Base-by-base conservation (phyloP, 2,113 vertebrate species). In the Pandion haliaetus region DNA sequence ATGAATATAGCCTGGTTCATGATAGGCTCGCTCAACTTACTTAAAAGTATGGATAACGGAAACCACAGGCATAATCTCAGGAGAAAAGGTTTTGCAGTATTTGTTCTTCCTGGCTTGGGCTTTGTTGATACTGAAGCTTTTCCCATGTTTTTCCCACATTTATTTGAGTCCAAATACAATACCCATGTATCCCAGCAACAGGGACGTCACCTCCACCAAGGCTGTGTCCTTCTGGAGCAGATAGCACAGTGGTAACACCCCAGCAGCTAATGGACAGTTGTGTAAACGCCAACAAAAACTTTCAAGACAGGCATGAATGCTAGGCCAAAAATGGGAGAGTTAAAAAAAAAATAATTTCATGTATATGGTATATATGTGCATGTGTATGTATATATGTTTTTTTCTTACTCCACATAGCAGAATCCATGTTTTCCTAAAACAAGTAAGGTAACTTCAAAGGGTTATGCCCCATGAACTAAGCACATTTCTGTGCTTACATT, bases 51-150 rank as follows among this genome's bases (percentile, higher is more conserved):
- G 50, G 63, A 77, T 73, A 86, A 90, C 73, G 93, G 77, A 93
- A 95, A 89, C 89, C 74, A 70, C 50, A 62, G 38, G 67, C 25
- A 4, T 80, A 80, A 77, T 71, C 88, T 97, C 90, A 19, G 45
- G 81, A 85, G 81, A n/a, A 95, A 96, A 82, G 14, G 74, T 76
- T 83, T 94, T 91, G 72, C 57, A 55, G 65, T 84, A 19, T 92
- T 92, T 97, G 78, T 83, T 95, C 91, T 95, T 94, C 38, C 87
- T 95, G 79, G 65, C 55, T 57, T 42, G 76, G 26, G 47, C 72
- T 96, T 91, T 95, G 84, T 94, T 79, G 82, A 73, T 65, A 58
- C 67, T 82, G 81, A 94, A 93, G 66, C n/a, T 96, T 93, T 93
- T 59, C 70, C 89, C 49, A 1, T 89, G 19, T 69, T 89, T 76